Evolutionary conservation across 2,113 vertebrate species (phyloP), one percentile per base, ranked within the genome.

Genomic region (Lycaon pictus): DNA sequence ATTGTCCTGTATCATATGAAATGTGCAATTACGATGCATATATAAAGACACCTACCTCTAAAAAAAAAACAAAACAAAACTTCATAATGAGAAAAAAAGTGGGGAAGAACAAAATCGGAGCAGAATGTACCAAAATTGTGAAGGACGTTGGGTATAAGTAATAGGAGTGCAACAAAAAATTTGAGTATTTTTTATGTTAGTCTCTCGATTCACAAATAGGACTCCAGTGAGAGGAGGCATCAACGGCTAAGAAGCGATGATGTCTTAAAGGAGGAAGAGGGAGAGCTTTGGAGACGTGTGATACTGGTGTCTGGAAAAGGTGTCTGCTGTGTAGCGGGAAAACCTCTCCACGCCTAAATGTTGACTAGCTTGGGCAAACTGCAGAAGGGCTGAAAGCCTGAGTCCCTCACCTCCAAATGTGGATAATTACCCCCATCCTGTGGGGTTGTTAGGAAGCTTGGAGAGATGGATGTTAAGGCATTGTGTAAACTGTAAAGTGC

Each of bases 401-500:
- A 43, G 4, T 32, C 29, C 67, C 0, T 69, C 35, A 11, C n/a
- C 72, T 81, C 37, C 29, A 16, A 32, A 19, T 4, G 25, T 35
- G 62, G 56, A 5, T 51, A 63, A 55, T 55, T 63, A 43, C 1
- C 32, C 32, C 27, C 25, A 27, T 74, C 74, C 56, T 27, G 27
- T 55, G 62, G 72, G 16, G 79, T 6, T 71, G 83, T 43, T 69
- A 53, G 25, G 32, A 63, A 58, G 32, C 35, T 37, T 7, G 27
- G 60, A 55, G 37, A 93, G 82, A 67, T 7, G 9, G 16, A 12
- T 1, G 35, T 56, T 25, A 84, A 67, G 83, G 65, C 74, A 87
- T 2, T 90, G 85, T 72, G 85, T 29, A 82, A 91, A 77, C 63
- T 92, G 77, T 56, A 13, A 88, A 95, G 96, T 82, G 72, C 90